A percentile compares a stretch with the other conserved stretches of the same genome.
Conservation (phyloP, 92 coral and sea anemone genomes). For the Chrysogorgia sp. region DNA sequence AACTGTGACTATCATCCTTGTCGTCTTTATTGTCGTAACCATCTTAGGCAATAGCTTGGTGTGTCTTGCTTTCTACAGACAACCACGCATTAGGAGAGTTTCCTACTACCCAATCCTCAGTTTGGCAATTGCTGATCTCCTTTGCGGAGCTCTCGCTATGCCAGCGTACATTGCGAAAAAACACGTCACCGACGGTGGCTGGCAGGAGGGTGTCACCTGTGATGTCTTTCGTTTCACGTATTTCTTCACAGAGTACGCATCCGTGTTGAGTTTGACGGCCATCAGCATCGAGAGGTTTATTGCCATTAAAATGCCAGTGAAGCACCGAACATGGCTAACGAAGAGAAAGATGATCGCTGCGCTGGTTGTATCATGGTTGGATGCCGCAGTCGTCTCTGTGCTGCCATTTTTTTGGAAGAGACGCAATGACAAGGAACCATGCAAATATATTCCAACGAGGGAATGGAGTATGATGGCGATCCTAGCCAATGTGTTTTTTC, state of each 20-base stretch:
- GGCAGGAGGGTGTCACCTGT: conserved; percentile 56
- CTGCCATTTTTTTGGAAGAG: conserved; percentile 84
- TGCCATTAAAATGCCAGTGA: conserved; percentile 83
- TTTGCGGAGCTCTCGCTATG: conserved; percentile 89
- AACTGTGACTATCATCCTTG: conserved; percentile 47
- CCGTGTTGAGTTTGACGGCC: conserved; percentile 82
- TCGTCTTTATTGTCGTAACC: conserved; percentile 69
- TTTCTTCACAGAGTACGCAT: conserved; percentile 92
- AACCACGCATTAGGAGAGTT: conserved; percentile 74
- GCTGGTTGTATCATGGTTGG: conserved; percentile 72
- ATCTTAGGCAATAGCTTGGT: conserved; percentile 83
- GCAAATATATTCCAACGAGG: conserved; percentile 80
- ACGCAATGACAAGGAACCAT: conserved; percentile 49
- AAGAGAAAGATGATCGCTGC: conserved; percentile 62
- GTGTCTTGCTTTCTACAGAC: conserved; percentile 79
- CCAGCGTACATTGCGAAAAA: conserved; percentile 92
- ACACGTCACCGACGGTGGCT: conserved; percentile 61
- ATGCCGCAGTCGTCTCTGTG: conserved; percentile 68
- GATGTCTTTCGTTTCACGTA: conserved; percentile 78
- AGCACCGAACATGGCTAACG: conserved; percentile 70
- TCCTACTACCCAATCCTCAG: conserved; percentile 86
- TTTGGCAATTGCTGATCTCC: conserved; percentile 81
- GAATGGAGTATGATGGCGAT: conserved; percentile 99
- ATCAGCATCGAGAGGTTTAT: conserved; percentile 92
- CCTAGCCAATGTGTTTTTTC: conserved; percentile 71